Base-by-base conservation (phyloP, 2,797 vertebrate species). In the Bryconaethiops microstoma region DNA sequence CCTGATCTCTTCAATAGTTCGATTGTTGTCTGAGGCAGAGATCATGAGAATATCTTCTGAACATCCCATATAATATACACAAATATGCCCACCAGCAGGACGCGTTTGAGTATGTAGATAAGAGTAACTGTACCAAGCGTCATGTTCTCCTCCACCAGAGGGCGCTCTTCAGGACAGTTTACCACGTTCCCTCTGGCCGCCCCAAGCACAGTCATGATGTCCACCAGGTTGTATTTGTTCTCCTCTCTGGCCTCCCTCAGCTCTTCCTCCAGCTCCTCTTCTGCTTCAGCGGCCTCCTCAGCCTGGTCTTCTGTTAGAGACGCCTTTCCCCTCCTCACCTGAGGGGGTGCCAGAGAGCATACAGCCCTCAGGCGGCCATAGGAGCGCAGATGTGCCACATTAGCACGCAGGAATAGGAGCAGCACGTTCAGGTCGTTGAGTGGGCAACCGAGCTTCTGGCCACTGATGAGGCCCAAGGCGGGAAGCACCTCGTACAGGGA, bases 201-300 rank as follows among this genome's bases (percentile, higher is more conserved):
- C 5, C 96, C 97, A 84, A 99, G 87, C 83, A 98, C 88, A 0
- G 97, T 97, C 98, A 99, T 99, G 91, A 99, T 98, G 70, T 99
- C 97, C 0, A 99, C 91, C 1, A 99, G 91, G 0, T 96, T 98
- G 23, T 97, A 90, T 90, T 95, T 93, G 86, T 93, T 90, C 87
- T 96, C 94, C 74, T 94, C 92, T 68, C 92, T 91, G 77, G 93
- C 93, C 86, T 95, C 94, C 65, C 86, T 88, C 54, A 94, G 86
- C 75, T 92, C 93, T 73, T 95, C 93, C 14, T 91, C 86, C 60
- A 94, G 85, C 91, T 95, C 94, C 88, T 91, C 90, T 0, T 88
- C 89, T 0, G 91, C 92, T 80, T 95, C 94, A 7, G 92, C 88
- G 0, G 88, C 89, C 75, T 95, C 93, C 72, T 95, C 93, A 0